A percentile compares a stretch with the other conserved stretches of the same genome.
Evolutionary conservation across 2,113 vertebrate genomes (phyloP).

Genomic region (Panthera leo): DNA sequence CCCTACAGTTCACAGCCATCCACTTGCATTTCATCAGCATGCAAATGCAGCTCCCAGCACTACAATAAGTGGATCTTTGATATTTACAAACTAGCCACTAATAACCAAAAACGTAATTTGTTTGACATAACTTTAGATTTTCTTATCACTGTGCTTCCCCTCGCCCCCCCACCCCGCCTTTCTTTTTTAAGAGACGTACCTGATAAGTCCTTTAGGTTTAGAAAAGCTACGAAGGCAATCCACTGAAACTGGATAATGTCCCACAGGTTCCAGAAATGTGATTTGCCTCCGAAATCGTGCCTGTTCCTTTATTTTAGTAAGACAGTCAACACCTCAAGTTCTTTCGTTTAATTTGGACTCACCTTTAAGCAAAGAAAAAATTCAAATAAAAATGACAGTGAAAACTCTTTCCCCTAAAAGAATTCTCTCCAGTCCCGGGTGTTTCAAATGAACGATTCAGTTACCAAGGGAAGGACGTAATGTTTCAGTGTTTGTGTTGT

Average conservation of each 20-base stretch:
- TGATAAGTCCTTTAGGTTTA: slow-evolving; percentile 82
- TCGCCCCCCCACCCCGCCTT: not conserved
- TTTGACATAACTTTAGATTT: slow-evolving; percentile 96
- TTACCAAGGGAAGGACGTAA: slow-evolving; percentile 37
- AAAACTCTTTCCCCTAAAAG: slow-evolving; percentile 66
- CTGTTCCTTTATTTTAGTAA: slow-evolving; percentile 72
- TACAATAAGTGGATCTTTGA: slow-evolving; percentile 96
- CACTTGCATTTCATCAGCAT: slow-evolving; percentile 99
- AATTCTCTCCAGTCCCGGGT: slow-evolving; percentile 65
- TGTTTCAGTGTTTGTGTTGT: slow-evolving; percentile 46
- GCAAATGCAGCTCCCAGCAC: slow-evolving; percentile 96
- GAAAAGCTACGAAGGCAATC: slow-evolving; percentile 79
- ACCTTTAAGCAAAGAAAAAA: slow-evolving; percentile 80
- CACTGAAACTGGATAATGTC: slow-evolving; percentile 74
- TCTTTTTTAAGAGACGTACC: slow-evolving; percentile 65
- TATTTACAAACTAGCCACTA: slow-evolving; percentile 99
- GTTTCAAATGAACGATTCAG: slow-evolving; percentile 59
- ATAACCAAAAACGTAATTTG: slow-evolving; percentile 97
- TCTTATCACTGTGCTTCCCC: slow-evolving; percentile 86
- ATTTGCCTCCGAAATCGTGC: slow-evolving; percentile 76
- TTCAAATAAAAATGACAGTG: slow-evolving; percentile 71
- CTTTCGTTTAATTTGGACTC: slow-evolving; percentile 82
- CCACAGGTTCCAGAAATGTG: slow-evolving; percentile 82
- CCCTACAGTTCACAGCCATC: slow-evolving; percentile 96
- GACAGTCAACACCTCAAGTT: slow-evolving; percentile 71